Evolutionary conservation across 2,888 invertebrate species (phyloP).

Genomic region (Trachelus troglodyta): DNA sequence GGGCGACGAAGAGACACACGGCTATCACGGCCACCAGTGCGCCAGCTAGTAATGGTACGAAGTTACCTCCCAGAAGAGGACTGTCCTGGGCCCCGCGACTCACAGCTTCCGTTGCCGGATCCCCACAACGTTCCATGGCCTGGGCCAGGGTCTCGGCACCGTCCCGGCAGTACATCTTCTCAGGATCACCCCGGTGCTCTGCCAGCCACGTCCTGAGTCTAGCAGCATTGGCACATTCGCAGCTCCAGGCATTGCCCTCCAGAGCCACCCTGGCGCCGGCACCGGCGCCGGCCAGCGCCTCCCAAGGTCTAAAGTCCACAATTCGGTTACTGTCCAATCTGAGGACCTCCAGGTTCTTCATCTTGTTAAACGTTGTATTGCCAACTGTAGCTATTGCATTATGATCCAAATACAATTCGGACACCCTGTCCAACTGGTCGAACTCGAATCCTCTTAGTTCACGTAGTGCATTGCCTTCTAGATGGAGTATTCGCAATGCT

Average conservation of each 20-base stretch:
- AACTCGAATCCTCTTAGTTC: conserved; percentile 82
- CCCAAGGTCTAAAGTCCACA: conserved; percentile 80
- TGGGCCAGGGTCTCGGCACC: conserved; percentile 69
- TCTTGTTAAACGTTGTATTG: conserved; percentile 80
- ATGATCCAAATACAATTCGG: conserved; percentile 81
- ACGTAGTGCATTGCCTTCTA: conserved; percentile 80
- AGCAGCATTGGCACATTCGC: conserved; percentile 80
- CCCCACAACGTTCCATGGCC: conserved; percentile 72
- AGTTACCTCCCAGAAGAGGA: conserved; percentile 76
- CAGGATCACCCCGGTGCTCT: conserved; percentile 75
- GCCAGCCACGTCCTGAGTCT: conserved; percentile 78
- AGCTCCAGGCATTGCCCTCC: conserved; percentile 86
- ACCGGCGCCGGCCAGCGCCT: conserved; percentile 69
- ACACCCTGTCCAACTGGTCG: conserved; percentile 78
- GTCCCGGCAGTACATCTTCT: conserved; percentile 77
- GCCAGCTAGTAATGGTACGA: conserved; percentile 80
- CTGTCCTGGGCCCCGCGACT: conserved; percentile 75
- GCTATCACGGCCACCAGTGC: conserved; percentile 78
- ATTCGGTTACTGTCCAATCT: conserved; percentile 83
- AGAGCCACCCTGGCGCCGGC: conserved; percentile 76
- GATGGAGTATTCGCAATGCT: conserved; percentile 78
- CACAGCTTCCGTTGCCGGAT: conserved; percentile 76
- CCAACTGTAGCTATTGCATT: conserved; percentile 80
- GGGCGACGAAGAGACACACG: conserved; percentile 75
- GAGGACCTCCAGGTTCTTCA: conserved; percentile 78